Conservation (phyloP, 1,140 invertebrate genomes). For the Anadara kagoshimensis region DNA sequence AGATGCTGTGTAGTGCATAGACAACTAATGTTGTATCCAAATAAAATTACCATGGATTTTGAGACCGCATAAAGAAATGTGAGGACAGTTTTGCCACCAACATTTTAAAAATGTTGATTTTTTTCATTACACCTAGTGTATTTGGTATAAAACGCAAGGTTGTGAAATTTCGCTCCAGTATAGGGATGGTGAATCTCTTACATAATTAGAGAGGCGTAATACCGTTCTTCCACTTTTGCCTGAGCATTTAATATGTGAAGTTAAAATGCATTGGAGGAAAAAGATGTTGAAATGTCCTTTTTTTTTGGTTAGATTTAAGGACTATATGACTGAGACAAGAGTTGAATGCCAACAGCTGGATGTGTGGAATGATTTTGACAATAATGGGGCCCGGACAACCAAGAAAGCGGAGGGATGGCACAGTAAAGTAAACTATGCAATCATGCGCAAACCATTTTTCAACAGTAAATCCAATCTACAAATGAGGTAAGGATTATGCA, state of each 20-base stretch:
- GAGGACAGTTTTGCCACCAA: not conserved
- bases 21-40: not conserved
- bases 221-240: not conserved
- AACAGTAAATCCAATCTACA: not conserved
- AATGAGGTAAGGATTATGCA: not conserved
- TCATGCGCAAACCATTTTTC: not conserved
- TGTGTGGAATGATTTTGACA: not conserved
- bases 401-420: conserved; percentile 5
- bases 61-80: not conserved
- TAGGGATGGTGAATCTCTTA: not conserved
- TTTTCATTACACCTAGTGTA: not conserved
- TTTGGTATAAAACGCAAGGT: not conserved
- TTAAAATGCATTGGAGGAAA: not conserved
- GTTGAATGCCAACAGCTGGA: not conserved
- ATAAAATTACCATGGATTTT: not conserved
- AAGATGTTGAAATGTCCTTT: not conserved
- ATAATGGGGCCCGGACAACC: not conserved
- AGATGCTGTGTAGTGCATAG: not conserved
- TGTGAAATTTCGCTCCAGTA: not conserved
- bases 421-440: conserved; percentile 6
- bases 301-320: no score
- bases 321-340: not conserved
- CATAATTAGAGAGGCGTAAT: not conserved
- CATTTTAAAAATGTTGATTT: not conserved
- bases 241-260: not conserved